Base-by-base conservation (phyloP, 2,888 invertebrate species). In the Sicus ferrugineus region DNA sequence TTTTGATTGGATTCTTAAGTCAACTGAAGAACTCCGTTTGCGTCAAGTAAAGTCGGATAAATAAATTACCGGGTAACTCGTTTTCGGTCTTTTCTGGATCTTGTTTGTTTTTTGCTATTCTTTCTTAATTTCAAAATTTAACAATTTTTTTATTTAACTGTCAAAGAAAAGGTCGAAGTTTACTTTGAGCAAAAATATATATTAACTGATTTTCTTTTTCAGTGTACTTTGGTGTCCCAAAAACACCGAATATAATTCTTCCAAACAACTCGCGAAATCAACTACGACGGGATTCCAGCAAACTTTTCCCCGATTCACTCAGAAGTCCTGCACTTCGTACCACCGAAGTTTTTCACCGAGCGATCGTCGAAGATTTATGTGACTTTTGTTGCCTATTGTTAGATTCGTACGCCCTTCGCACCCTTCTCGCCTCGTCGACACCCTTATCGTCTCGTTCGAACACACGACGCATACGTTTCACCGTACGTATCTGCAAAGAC, bases 361-460 rank as follows among this genome's bases (percentile, higher is more conserved):
- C 48, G 48, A 59, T 67, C 48, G 31, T 23, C 31, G 11, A 59
- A 46, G 58, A 66, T 66, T 66, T 66, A 66, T 66, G 34, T 19
- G 42, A 19, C 23, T 66, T 66, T 56, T 42, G 28, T 54, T 66
- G n/a, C 14, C 58, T 42, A 34, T 67, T 42, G 42, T n/a, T 62
- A 21, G 19, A 21, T 38, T 61, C 9, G 4, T 23, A 46, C 42
- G 46, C 46, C 42, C 46, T 46, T 54, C 16, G 54, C 54, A 50
- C 50, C 54, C 23, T 28, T 16, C 28, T 28, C 28, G 28, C 14
- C 28, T 28, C 11, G 7, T 2, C 28, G 26, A 23, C n/a, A n/a
- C n/a, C 46, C n/a, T n/a, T 6, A 3, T 19, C n/a, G 9, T 5
- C 54, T 14, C 54, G 23, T 54, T 54, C 14, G 28, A 5, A 26